Conservation (phyloP, 2,888 invertebrate genomes). For the Hipparchia semele region DNA sequence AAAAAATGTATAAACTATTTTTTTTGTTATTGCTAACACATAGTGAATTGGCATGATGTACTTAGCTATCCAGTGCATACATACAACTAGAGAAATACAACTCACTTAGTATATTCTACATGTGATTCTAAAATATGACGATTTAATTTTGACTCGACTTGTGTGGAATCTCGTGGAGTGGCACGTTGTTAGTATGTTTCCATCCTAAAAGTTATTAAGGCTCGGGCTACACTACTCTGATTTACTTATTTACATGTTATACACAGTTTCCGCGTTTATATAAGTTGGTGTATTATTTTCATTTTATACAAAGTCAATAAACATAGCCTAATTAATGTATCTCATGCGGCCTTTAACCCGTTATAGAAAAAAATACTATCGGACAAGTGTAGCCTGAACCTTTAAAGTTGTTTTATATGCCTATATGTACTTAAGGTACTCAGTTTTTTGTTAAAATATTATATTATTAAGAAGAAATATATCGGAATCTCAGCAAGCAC, state of each 20-base stretch:
- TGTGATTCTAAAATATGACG: not conserved
- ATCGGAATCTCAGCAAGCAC: constrained; percentile 61
- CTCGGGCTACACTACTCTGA: not conserved
- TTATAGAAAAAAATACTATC: not conserved
- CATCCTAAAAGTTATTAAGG: not conserved
- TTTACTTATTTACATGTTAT: not conserved
- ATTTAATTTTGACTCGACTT: too few relatives aligned
- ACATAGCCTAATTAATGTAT: too few relatives aligned
- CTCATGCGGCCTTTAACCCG: too few relatives aligned
- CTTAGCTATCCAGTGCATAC: constrained; percentile 4
- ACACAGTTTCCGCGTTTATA: too few relatives aligned
- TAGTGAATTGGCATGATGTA: constrained; percentile 15
- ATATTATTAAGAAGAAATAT: constrained; percentile 43
- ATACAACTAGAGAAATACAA: not conserved
- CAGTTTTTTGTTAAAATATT: constrained; percentile 42
- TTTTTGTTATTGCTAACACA: constrained; percentile 16
- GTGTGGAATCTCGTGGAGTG: not conserved
- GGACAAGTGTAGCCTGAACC: not conserved
- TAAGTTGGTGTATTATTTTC: too few relatives aligned
- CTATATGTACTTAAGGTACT: constrained; percentile 48
- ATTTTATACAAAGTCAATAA: too few relatives aligned
- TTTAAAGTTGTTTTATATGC: not conserved
- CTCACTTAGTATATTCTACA: not conserved
- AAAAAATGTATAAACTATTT: not conserved
- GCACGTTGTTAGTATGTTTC: not conserved